Percentiles rank a stretch among this genome's conserved stretches.
phyloP scores from a whole-genome alignment of 2,113 vertebrate genomes.

The Stictonetta naevosa region DNA sequence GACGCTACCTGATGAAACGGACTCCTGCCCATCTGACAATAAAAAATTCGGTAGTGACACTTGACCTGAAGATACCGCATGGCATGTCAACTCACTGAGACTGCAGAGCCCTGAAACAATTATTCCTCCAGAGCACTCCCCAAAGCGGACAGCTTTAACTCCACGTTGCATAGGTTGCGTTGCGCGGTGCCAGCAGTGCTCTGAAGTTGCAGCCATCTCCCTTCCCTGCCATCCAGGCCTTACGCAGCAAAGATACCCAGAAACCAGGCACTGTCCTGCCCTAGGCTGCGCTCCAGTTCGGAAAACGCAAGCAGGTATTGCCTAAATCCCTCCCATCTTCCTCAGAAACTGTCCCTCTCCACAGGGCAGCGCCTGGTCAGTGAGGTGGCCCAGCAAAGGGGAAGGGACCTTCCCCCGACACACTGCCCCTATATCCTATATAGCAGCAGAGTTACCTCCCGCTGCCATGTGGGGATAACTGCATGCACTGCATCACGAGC shows the following conservation, averaged over 20 bases:
- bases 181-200: not conserved
- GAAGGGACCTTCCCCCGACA: not conserved
- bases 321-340: not conserved
- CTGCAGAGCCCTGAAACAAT: not conserved
- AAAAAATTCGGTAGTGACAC: not conserved
- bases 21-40: not conserved
- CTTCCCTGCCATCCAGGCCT: not conserved
- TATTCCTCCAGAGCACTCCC: not conserved
- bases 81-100: not conserved
- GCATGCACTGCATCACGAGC: not conserved
- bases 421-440: not conserved
- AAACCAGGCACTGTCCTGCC: not conserved
- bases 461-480: not conserved
- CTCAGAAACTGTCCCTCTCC: not conserved
- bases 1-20: not conserved
- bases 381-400: not conserved
- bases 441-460: not conserved
- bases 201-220: not conserved
- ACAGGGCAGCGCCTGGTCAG: accelerated
- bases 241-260: not conserved
- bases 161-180: not conserved
- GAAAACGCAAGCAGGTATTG: not conserved
- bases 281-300: not conserved
- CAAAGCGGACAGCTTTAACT: not conserved
- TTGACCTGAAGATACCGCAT: not conserved